Evolutionary conservation across 2,888 invertebrate species (phyloP).

Genomic region (Lordiphosa fenestrarum): DNA sequence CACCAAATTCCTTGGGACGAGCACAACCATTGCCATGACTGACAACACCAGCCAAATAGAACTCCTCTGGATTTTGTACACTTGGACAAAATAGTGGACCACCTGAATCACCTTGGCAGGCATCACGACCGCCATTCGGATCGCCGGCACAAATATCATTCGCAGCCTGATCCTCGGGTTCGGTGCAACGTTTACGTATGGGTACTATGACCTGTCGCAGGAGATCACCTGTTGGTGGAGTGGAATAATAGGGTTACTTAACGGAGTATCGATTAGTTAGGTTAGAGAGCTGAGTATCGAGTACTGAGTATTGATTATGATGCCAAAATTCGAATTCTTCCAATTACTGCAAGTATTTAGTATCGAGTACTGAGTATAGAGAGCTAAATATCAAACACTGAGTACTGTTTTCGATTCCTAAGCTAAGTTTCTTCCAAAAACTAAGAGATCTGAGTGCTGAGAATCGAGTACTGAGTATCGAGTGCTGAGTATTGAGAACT

Average conservation of each 20-base stretch:
- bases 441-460: too few relatives aligned
- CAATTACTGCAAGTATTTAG: too few relatives aligned
- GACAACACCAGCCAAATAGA: constrained; percentile 91
- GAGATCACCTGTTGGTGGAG: constrained; percentile 85
- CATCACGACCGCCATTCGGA: constrained; percentile 88
- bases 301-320: too few relatives aligned
- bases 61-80: constrained; percentile 84
- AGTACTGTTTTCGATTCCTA: too few relatives aligned
- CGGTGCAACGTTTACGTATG: constrained; percentile 85
- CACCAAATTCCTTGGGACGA: constrained; percentile 89
- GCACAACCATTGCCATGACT: constrained; percentile 94
- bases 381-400: too few relatives aligned
- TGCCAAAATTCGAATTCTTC: too few relatives aligned
- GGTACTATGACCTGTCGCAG: constrained; percentile 90
- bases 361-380: too few relatives aligned
- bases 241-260: not conserved
- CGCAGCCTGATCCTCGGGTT: constrained; percentile 84
- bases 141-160: constrained; percentile 90
- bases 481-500: too few relatives aligned
- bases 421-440: too few relatives aligned
- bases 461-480: too few relatives aligned
- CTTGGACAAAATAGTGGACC: constrained; percentile 91
- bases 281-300: too few relatives aligned
- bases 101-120: constrained; percentile 89
- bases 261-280: too few relatives aligned